Evolutionary conservation across 2,797 vertebrate genomes (phyloP), one percentile per base, ranked within the genome.

Genomic region (Aulostomus chinensis): DNA sequence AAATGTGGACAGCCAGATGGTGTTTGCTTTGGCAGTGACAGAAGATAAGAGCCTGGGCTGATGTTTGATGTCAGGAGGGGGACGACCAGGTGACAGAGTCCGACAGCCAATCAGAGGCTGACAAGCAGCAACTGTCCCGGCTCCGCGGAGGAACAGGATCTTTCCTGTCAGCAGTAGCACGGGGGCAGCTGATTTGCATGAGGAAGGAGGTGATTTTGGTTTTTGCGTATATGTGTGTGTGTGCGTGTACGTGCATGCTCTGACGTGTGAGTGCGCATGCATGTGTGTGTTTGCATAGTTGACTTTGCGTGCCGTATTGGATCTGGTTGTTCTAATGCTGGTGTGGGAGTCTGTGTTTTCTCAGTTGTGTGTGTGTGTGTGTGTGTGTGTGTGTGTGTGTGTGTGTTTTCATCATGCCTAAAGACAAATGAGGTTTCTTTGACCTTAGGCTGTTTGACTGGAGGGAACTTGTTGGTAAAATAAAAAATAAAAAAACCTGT

Each of bases 41-140:
- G 2, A 41, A 75, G 82, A 90, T 89, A 89, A 88, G 37, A 22
- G 33, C 9, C 21, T 31, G 20, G 28, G 5, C 2, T 17, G 45
- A 48, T 35, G 57, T 3, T 7, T 7, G 11, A 2, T 51, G 61
- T 30, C 16, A 9, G 4, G 39, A n/a, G 12, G 22, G 18, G 39
- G 26, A 8, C 31, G 25, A 63, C 62, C 72, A 83, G 59, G 77
- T 84, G 74, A 45, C 66, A 73, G 67, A 76, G 72, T 79, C 68
- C 62, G 53, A 0, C 1, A 70, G 62, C 84, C 82, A 91, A 91
- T 89, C 22, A 78, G 49, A 45, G 55, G 79, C 52, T 75, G 73
- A 80, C 68, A 74, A 60, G 73, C 69, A 66, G 24, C 30, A 36
- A 61, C 37, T 28, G 35, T 39, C 43, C 47, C 25, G 30, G 21